Conservation (phyloP, 2,113 vertebrate species). For the Ondatra zibethicus region DNA sequence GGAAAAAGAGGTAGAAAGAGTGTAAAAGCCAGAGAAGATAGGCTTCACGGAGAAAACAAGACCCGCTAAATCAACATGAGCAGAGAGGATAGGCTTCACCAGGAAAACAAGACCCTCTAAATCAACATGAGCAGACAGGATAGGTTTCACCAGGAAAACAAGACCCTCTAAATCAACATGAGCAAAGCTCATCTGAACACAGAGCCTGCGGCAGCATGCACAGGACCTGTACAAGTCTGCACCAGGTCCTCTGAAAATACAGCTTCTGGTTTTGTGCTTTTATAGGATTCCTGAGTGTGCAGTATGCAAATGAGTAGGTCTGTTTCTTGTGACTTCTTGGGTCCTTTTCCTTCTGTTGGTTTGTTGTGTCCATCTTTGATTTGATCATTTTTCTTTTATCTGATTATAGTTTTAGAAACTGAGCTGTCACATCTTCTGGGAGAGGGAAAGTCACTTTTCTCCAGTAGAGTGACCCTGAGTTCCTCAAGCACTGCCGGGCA, state of each 20-base stretch:
- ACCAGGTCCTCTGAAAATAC: background rate
- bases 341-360: background rate
- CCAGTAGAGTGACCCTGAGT: background rate
- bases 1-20: background rate
- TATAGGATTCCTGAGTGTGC: background rate
- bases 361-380: background rate
- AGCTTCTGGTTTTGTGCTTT: background rate
- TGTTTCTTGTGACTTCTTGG: background rate
- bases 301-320: background rate
- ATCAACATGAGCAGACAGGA: no score
- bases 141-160: background rate
- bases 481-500: background rate
- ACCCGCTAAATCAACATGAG: background rate
- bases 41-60: background rate
- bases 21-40: background rate
- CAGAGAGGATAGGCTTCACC: background rate
- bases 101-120: no score
- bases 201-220: background rate
- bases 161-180: background rate
- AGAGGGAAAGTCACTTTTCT: background rate
- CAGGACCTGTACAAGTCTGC: background rate
- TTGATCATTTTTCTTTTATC: background rate
- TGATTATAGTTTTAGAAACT: background rate
- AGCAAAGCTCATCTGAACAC: background rate
- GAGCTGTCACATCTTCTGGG: background rate